These are phyloP conservation scores for Odontamblyopus lacepedii DNA, from an alignment of 2,797 vertebrate species.

Conservation along the genomic window DNA sequence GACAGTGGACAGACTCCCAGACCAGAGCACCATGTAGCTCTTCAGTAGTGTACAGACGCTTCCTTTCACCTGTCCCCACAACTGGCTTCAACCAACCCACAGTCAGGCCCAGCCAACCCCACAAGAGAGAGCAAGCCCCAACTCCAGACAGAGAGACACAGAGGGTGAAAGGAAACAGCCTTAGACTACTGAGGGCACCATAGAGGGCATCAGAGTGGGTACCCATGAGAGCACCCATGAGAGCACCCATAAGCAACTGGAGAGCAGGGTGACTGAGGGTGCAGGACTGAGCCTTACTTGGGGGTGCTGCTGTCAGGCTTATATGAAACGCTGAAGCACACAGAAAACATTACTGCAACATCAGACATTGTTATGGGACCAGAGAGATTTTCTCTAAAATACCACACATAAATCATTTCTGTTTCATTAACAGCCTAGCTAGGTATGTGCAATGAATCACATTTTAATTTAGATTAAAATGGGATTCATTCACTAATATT, in stretches of 20 bases:
- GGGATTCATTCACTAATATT: background rate
- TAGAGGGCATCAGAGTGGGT: constrained; percentile 14
- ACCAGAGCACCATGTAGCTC: constrained; percentile 63
- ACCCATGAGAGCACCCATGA: no score
- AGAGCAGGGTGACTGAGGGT: constrained; percentile 50
- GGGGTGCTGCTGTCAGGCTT: constrained; percentile 87
- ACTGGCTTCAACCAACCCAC: no score
- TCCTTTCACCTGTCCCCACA: constrained; percentile 26
- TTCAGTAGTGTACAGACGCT: constrained; percentile 57
- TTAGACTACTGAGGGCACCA: constrained; percentile 54
- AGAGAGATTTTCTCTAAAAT: no score
- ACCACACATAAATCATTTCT: no score
- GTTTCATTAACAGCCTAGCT: no score
- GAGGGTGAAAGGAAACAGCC: constrained; percentile 46
- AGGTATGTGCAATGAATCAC: no score
- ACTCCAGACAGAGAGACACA: constrained; percentile 1
- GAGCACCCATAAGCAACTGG: background rate
- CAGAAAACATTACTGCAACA: constrained; percentile 76
- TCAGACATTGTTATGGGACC: background rate
- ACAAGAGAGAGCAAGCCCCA: background rate
- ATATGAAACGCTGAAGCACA: constrained; percentile 89
- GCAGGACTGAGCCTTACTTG: constrained; percentile 80
- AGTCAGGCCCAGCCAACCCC: background rate
- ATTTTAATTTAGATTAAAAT: no score
- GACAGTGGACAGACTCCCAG: constrained; percentile 80